These are phyloP conservation scores for Alviniconcha marisindica DNA, from an alignment of 1,140 invertebrate species.

Conservation along the genomic window DNA sequence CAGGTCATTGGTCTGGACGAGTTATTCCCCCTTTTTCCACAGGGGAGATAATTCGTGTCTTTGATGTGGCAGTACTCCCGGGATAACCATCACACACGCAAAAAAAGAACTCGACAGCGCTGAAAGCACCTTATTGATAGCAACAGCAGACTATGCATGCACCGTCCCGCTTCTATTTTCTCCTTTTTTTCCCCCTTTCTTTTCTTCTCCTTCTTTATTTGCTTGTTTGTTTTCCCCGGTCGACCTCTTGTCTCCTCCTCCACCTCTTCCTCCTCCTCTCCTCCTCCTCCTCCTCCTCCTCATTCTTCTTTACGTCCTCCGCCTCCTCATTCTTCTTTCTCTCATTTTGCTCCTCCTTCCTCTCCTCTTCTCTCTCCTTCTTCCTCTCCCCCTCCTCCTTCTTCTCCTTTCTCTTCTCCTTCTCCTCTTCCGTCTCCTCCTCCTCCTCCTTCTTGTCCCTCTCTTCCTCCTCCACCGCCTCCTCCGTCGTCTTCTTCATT, in stretches of 20 bases:
- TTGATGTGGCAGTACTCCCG: slow-evolving; percentile 10
- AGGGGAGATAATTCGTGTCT: slow-evolving; percentile 18
- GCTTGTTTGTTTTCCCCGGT: too few species aligned
- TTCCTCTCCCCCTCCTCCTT: background rate
- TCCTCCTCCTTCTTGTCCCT: background rate
- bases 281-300: background rate
- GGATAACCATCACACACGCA: slow-evolving; percentile 10
- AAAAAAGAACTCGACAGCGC: background rate
- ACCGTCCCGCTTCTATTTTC: too few species aligned
- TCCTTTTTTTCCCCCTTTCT: too few species aligned
- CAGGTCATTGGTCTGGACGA: slow-evolving; percentile 1
- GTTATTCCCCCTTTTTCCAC: background rate
- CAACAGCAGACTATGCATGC: slow-evolving; percentile 20
- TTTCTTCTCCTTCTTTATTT: too few species aligned
- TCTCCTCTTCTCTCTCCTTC: background rate
- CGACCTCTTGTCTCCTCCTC: too few species aligned
- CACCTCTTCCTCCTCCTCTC: too few species aligned
- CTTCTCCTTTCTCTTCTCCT: background rate
- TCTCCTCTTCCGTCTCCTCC: background rate
- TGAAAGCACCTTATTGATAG: slow-evolving; percentile 21
- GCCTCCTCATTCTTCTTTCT: background rate
- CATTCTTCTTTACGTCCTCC: background rate
- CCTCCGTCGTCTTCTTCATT: too few species aligned
- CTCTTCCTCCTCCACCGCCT: too few species aligned
- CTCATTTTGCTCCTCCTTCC: too few species aligned